Percentiles rank a stretch among this genome's conserved stretches.
These are phyloP conservation scores for Nomada goodeniana DNA, from an alignment of 2,888 invertebrate genomes.

Conservation along the genomic window DNA sequence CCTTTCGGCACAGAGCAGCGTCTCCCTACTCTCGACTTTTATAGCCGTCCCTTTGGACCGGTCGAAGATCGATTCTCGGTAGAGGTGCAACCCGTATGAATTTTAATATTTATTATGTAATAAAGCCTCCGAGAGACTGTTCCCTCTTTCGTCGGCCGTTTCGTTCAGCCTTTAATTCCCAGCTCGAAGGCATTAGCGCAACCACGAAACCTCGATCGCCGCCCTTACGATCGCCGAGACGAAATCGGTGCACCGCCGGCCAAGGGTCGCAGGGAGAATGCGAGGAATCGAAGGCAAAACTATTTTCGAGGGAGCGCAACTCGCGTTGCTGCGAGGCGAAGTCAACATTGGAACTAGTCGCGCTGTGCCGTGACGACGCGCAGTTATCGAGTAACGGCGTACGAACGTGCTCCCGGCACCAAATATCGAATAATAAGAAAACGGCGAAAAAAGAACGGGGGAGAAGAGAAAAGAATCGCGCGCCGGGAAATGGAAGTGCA, in stretches of 20 bases:
- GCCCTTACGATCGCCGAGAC: not conserved
- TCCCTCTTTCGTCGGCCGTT: constrained; percentile 35
- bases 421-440: constrained; percentile 81
- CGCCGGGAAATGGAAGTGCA: constrained; percentile 56
- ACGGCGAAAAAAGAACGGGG: constrained; percentile 30
- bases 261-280: not conserved
- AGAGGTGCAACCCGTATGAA: constrained; percentile 71
- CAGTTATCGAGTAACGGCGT: constrained; percentile 70
- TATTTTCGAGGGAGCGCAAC: constrained; percentile 48
- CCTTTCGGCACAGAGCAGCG: constrained; percentile 49
- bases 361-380: constrained; percentile 71
- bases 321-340: constrained; percentile 59
- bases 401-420: constrained; percentile 81
- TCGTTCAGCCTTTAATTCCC: constrained; percentile 38
- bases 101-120: constrained; percentile 74
- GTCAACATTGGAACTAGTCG: constrained; percentile 67
- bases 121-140: constrained; percentile 57
- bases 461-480: constrained; percentile 56
- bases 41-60: constrained; percentile 71
- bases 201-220: constrained; percentile 21
- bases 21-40: constrained; percentile 61
- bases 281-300: constrained; percentile 20
- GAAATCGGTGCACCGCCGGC: too few relatives aligned
- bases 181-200: constrained; percentile 22
- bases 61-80: constrained; percentile 72